Percentiles rank a stretch among this genome's conserved stretches.
These are phyloP conservation scores for Ptilodon capucinus DNA, from an alignment of 2,888 invertebrate genomes.

Conservation along the genomic window DNA sequence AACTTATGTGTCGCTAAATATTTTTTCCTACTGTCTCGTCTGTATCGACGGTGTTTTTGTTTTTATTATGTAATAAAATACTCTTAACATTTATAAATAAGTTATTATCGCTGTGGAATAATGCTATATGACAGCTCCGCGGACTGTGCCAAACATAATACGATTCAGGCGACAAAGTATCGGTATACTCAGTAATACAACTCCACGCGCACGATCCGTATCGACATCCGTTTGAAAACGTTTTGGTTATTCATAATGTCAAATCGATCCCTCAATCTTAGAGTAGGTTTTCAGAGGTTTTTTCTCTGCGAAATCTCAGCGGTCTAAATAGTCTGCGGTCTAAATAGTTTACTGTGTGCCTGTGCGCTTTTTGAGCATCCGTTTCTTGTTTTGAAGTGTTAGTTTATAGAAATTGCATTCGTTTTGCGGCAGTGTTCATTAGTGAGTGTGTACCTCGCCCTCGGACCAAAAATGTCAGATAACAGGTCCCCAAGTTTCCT, in stretches of 20 bases:
- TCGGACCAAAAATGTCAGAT: too few relatives aligned
- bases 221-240: conserved; percentile 8
- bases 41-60: conserved; percentile 13
- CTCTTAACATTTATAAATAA: conserved; percentile 43
- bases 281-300: too few relatives aligned
- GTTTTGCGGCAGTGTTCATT: too few relatives aligned
- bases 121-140: conserved; percentile 45
- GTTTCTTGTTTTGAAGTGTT: too few relatives aligned
- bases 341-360: too few relatives aligned
- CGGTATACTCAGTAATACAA: conserved; percentile 30
- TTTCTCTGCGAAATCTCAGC: too few relatives aligned
- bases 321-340: too few relatives aligned
- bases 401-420: too few relatives aligned
- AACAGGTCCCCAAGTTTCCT: too few relatives aligned
- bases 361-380: too few relatives aligned
- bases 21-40: background rate
- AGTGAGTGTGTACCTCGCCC: too few relatives aligned
- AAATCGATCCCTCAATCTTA: background rate
- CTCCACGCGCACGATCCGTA: conserved; percentile 2
- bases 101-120: conserved; percentile 41
- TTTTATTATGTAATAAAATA: conserved; percentile 45
- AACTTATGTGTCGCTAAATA: background rate
- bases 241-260: background rate
- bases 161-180: conserved; percentile 25
- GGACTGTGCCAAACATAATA: conserved; percentile 36